phyloP scores from a whole-genome alignment of 2,888 invertebrate species.

The Euspilapteryx auroguttella region DNA sequence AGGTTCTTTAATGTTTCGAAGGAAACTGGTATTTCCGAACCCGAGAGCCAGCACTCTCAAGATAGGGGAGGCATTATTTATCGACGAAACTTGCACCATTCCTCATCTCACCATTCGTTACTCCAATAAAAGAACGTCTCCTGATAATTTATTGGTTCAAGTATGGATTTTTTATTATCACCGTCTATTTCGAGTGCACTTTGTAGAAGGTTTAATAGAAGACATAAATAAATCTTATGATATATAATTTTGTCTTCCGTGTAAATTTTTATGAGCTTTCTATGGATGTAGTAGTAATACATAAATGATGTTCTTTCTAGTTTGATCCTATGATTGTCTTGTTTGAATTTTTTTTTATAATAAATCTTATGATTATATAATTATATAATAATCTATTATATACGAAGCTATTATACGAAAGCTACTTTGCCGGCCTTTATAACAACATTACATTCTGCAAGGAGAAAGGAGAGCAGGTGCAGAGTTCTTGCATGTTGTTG shows the following conservation, averaged over 20 bases:
- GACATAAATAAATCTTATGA: constrained; percentile 37
- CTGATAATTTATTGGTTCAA: constrained; percentile 46
- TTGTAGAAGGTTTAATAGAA: constrained; percentile 25
- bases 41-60: constrained; percentile 31
- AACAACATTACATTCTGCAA: background rate
- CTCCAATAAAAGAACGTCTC: constrained; percentile 56
- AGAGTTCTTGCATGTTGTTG: too few species aligned
- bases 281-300: too few species aligned
- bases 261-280: too few species aligned
- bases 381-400: too few species aligned
- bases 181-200: constrained; percentile 43
- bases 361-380: too few species aligned
- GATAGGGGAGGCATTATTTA: constrained; percentile 47
- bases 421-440: too few species aligned
- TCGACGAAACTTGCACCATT: constrained; percentile 51
- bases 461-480: background rate
- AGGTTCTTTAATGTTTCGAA: background rate
- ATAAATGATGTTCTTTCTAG: too few species aligned
- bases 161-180: constrained; percentile 47
- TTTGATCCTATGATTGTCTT: too few species aligned
- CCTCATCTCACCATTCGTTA: constrained; percentile 58
- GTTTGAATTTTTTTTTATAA: too few species aligned
- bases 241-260: constrained; percentile 33
- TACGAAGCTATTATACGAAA: too few species aligned
- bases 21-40: constrained; percentile 7